phyloP scores from a whole-genome alignment of 2,888 invertebrate genomes.

The Noctua pronuba region DNA sequence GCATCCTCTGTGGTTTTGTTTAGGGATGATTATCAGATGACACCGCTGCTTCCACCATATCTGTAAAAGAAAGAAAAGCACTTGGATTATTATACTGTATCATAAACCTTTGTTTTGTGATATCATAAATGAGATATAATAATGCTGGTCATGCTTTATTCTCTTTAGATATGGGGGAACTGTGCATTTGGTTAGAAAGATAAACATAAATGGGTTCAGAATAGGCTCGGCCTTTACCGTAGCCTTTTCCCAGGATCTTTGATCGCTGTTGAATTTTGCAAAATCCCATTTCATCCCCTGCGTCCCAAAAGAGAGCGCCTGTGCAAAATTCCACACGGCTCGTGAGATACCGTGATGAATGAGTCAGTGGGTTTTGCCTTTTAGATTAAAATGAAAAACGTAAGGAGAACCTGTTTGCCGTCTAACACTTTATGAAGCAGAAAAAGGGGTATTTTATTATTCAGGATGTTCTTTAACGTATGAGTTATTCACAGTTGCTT shows the following conservation, averaged over 20 bases:
- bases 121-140: constrained; percentile 41
- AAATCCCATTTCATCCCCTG: constrained; percentile 64
- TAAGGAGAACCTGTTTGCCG: constrained; percentile 59
- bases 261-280: constrained; percentile 62
- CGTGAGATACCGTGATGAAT: constrained; percentile 70
- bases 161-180: constrained; percentile 41
- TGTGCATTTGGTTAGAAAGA: constrained; percentile 59
- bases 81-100: constrained; percentile 38
- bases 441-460: constrained; percentile 65
- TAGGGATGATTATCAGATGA: constrained; percentile 38
- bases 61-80: constrained; percentile 60
- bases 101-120: constrained; percentile 32
- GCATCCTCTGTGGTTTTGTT: constrained; percentile 49
- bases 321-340: constrained; percentile 65
- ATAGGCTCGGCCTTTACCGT: constrained; percentile 45
- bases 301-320: constrained; percentile 62
- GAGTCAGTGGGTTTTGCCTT: constrained; percentile 67
- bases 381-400: constrained; percentile 71
- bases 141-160: constrained; percentile 43
- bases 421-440: constrained; percentile 69
- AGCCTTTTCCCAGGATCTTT: constrained; percentile 53
- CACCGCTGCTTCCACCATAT: constrained; percentile 45
- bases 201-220: constrained; percentile 58
- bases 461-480: constrained; percentile 56
- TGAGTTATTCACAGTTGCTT: constrained; percentile 52